Evolutionary conservation across 92 coral and sea anemone genomes (phyloP).

Genomic region (Pocillopora meandrina): DNA sequence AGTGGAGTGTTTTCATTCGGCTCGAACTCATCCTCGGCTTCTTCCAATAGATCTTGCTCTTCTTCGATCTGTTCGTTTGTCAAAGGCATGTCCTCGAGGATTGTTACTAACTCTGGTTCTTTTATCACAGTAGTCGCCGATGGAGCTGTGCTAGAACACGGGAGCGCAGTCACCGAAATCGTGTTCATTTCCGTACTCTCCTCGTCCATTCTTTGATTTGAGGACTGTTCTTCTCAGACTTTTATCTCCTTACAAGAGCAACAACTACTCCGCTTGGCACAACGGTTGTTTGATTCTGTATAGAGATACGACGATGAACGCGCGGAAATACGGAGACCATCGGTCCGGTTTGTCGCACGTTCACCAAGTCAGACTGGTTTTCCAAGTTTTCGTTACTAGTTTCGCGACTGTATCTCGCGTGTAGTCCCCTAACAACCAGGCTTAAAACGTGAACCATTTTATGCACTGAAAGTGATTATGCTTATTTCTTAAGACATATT

Average conservation of each 20-base stretch:
- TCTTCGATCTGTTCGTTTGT: constrained; percentile 71
- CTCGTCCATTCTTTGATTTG: constrained; percentile 16
- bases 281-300: neutral
- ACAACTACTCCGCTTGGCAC: neutral
- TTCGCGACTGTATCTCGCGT: constrained; percentile 42
- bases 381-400: constrained; percentile 28
- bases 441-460: neutral
- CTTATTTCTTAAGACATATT: neutral
- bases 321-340: neutral
- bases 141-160: neutral
- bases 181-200: constrained; percentile 21
- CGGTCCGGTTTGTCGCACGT: constrained; percentile 22
- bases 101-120: constrained; percentile 76
- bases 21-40: constrained; percentile 42
- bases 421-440: neutral
- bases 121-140: constrained; percentile 38
- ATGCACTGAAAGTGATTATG: neutral
- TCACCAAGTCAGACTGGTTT: constrained; percentile 52
- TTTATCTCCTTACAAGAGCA: neutral
- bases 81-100: constrained; percentile 65
- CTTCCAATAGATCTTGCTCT: constrained; percentile 63
- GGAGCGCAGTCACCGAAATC: neutral
- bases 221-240: neutral
- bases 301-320: neutral
- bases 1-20: constrained; percentile 63